A percentile compares a stretch with the other conserved stretches of the same genome.
Conservation (phyloP, 2,888 invertebrate species). For the Homarus gammarus region DNA sequence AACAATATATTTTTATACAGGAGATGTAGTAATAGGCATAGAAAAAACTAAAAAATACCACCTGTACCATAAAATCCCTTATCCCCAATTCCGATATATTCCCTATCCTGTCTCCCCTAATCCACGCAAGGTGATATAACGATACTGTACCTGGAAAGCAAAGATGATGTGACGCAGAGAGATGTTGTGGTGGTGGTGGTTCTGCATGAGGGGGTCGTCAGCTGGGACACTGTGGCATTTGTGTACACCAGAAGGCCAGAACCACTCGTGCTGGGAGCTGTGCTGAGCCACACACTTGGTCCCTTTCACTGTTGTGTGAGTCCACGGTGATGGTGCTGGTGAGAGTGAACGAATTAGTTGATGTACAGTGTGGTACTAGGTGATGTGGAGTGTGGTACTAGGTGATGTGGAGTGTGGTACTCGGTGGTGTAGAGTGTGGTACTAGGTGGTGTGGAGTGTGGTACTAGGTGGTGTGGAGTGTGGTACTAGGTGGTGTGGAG, state of each 20-base stretch:
- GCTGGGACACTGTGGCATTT: slow-evolving; percentile 28
- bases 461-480: background rate
- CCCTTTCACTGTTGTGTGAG: slow-evolving; percentile 51
- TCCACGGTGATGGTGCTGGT: slow-evolving; percentile 54
- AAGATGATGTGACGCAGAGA: slow-evolving; percentile 43
- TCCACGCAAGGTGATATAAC: no score
- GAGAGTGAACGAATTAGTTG: background rate
- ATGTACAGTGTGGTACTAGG: background rate
- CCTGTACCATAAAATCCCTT: no score
- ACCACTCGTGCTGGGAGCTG: slow-evolving; percentile 42
- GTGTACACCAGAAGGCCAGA: slow-evolving; percentile 21
- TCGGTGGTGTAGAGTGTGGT: background rate
- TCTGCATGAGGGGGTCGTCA: no score
- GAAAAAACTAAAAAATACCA: no score
- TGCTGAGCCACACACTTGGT: slow-evolving; percentile 47
- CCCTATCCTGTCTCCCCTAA: no score
- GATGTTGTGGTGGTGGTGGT: slow-evolving; percentile 23
- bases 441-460: background rate
- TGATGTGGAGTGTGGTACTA: background rate
- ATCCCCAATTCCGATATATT: no score
- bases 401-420: background rate
- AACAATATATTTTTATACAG: no score
- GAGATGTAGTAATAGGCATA: no score
- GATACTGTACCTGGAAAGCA: slow-evolving; percentile 39
- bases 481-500: background rate